Conservation (phyloP, 2,797 vertebrate species). For the Sebastes nivosus region DNA sequence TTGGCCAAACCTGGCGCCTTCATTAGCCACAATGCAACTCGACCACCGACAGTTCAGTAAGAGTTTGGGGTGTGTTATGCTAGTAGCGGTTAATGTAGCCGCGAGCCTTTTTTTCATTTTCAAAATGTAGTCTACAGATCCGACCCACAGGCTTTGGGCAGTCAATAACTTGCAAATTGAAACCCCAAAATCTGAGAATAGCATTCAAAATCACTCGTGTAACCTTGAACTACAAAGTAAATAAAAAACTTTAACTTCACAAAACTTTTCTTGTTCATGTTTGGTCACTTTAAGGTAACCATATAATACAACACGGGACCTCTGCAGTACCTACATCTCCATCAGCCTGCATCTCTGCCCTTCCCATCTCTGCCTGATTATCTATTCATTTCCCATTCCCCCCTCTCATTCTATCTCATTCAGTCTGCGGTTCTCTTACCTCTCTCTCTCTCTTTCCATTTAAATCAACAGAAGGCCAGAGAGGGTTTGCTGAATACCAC, state of each 20-base stretch:
- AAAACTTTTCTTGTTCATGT: not conserved
- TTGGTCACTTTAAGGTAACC: not conserved
- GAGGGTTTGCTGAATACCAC: slow-evolving; percentile 47
- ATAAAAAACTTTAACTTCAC: not conserved
- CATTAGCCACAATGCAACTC: too few relatives aligned
- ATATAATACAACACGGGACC: slow-evolving; percentile 17
- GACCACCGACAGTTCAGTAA: too few relatives aligned
- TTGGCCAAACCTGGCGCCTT: too few relatives aligned
- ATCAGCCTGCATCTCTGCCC: slow-evolving; percentile 28
- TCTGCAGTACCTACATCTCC: slow-evolving; percentile 3
- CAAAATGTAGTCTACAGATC: not conserved
- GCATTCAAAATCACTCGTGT: not conserved
- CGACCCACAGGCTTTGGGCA: not conserved
- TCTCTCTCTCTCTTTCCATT: slow-evolving; percentile 23
- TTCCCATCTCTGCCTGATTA: slow-evolving; percentile 33
- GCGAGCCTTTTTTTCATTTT: not conserved
- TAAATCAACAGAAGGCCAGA: slow-evolving; percentile 44
- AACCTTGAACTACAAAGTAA: not conserved
- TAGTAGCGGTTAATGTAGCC: too few relatives aligned
- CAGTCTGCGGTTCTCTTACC: slow-evolving; percentile 25
- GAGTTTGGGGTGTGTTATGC: too few relatives aligned
- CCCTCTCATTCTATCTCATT: slow-evolving; percentile 30
- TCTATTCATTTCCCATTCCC: slow-evolving; percentile 41
- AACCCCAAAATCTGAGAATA: not conserved
- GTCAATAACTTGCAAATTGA: not conserved